Evolutionary conservation across 2,797 vertebrate genomes (phyloP).

Genomic region (Podarcis siculus): DNA sequence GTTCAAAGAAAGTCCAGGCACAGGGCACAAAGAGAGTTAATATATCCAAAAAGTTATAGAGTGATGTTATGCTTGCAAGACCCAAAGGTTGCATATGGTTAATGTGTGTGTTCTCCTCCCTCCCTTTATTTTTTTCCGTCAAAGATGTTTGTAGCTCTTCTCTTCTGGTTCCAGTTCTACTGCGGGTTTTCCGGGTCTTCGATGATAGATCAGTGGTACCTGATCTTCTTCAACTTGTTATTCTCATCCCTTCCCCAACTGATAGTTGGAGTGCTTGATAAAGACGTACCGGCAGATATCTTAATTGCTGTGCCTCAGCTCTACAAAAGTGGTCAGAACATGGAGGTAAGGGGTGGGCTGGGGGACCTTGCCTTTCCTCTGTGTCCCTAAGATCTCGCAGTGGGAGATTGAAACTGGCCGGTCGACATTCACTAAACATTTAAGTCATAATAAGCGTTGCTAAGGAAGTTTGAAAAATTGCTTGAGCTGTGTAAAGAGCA

Average conservation of each 20-base stretch:
- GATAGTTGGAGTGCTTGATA: conserved; percentile 94
- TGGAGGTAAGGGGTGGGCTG: conserved; percentile 81
- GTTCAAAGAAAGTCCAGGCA: not conserved
- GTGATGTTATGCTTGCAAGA: not conserved
- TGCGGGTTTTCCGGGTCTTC: conserved; percentile 96
- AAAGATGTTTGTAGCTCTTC: conserved; percentile 97
- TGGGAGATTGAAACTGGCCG: not conserved
- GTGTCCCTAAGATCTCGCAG: not conserved
- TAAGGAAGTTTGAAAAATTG: not conserved
- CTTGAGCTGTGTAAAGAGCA: not conserved
- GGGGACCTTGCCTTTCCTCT: not conserved
- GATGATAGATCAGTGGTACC: conserved; percentile 99
- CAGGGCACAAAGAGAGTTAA: not conserved
- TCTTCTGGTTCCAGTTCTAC: conserved; percentile 99
- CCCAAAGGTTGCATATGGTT: not conserved
- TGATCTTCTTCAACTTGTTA: conserved; percentile 98
- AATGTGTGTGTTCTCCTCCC: not conserved
- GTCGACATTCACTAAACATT: not conserved
- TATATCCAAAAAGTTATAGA: not conserved
- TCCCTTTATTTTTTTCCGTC: conserved; percentile 28
- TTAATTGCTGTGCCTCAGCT: conserved; percentile 91
- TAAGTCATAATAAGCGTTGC: not conserved
- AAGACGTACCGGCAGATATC: conserved; percentile 88
- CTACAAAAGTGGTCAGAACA: conserved; percentile 92
- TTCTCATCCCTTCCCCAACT: conserved; percentile 98